Base-by-base conservation (phyloP, 2,113 vertebrate species). In the Aptenodytes forsteri region DNA sequence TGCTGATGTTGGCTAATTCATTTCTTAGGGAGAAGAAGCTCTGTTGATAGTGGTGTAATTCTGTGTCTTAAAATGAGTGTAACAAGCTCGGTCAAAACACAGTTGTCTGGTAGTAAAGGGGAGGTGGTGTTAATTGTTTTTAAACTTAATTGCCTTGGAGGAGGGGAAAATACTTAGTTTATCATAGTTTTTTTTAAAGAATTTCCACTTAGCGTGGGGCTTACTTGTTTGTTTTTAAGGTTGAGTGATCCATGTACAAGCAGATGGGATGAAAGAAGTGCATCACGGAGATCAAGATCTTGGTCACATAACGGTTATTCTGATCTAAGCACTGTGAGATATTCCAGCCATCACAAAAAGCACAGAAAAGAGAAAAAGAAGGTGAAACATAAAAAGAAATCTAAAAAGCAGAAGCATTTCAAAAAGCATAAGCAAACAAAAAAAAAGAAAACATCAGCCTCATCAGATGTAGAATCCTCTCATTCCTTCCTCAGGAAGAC, bases 291-390 rank as follows among this genome's bases (percentile, higher is more conserved):
- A 97, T 99, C 99, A 42, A 98, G 98, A 40, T 99, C 99, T 3
- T 98, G 98, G 98, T 99, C 99, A 32, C 98, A 96, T 40, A 99
- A 98, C 0, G 98, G 98, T 12, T 98, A 98, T 29, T 99, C 99
- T 67, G 98, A 98, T 88, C 95, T 93, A 9, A 99, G 98, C 91
- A 98, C 98, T 9, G 96, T 97, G 58, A 98, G 98, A 55, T 97
- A 97, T 14, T 99, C 98, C 26, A 98, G 98, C 81, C 98, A 95
- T 70, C 98, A 93, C 89, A 98, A 94, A 83, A 98, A 96, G 61
- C 98, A 97, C 90, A 99, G 97, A 75, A 99, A 99, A 72, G 99
- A 99, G 64, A 99, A 99, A 93, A 99, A 99, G 96, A 99, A 99
- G 90, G 82, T 97, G 81, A 99, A 99, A 67, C 99, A 97, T 80